Conservation (phyloP, 92 coral and sea anemone genomes). For the Phenganax subtilis region DNA sequence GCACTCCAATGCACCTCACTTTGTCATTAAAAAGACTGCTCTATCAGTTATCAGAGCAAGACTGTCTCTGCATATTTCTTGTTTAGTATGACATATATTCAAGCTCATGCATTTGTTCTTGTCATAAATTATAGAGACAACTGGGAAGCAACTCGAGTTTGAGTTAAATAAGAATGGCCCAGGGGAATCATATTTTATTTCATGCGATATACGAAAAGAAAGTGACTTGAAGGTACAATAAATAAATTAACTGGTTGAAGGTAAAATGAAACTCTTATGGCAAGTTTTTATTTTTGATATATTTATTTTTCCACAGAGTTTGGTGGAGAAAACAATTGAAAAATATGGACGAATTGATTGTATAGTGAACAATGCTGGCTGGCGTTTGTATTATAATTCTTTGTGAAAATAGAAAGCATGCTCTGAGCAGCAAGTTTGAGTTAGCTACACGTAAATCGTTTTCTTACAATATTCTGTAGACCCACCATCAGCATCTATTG, state of each 20-base stretch:
- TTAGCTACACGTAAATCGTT: background rate
- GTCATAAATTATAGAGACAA: constrained; percentile 43
- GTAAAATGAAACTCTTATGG: too few species aligned
- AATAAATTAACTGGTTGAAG: background rate
- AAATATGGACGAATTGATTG: constrained; percentile 84
- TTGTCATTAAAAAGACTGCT: too few species aligned
- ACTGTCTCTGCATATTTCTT: too few species aligned
- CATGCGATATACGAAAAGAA: constrained; percentile 85
- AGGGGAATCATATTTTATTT: constrained; percentile 66
- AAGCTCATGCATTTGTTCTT: background rate
- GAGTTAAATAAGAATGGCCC: constrained; percentile 72
- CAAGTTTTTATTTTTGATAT: background rate
- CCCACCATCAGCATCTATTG: constrained; percentile 67
- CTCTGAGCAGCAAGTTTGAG: background rate
- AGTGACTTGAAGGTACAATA: constrained; percentile 69
- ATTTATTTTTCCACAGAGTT: constrained; percentile 49
- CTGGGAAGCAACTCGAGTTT: constrained; percentile 68
- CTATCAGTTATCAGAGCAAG: too few species aligned
- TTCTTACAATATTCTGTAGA: constrained; percentile 45
- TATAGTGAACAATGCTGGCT: constrained; percentile 90
- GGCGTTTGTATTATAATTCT: constrained; percentile 64
- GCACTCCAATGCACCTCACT: too few species aligned
- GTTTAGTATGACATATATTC: too few species aligned
- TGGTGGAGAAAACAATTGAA: constrained; percentile 79
- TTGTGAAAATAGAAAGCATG: background rate